Base-by-base conservation (phyloP, 2,797 vertebrate genomes). In the Leucoraja ocellata region DNA sequence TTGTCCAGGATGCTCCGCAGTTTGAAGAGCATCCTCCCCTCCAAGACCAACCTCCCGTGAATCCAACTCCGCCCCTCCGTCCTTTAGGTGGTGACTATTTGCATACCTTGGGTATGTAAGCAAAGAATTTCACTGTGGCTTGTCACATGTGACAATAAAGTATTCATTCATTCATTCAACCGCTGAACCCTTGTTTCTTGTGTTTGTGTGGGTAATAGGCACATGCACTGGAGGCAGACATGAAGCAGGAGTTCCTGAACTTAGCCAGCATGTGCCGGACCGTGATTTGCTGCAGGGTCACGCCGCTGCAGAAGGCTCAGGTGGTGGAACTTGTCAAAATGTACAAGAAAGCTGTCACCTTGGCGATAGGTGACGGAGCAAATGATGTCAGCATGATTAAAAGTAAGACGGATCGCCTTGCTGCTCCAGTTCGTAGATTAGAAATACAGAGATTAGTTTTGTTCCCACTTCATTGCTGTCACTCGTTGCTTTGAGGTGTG, bases 381-480 rank as follows among this genome's bases (percentile, higher is more conserved):
- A 98, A 98, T 94, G 97, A 98, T 58, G 97, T 98, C 96, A 97
- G 97, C 95, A 97, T 98, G 96, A 98, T 98, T 94, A 98, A 97
- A 95, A 97, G 96, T 98, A 97, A 97, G 96, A 77, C 63, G 63
- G 0, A 28, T 6, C 58, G 93, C 58, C 76, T 10, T 77, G 39
- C n/a, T 54, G 28, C 39, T 86, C 83, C 18, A 88, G 32, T 21
- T 88, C 25, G 16, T 68, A 8, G 5, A 68, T 36, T 7, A 88
- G n/a, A 61, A 83, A 54, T 28, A 10, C 81, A 28, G 58, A 61
- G 25, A 88, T 65, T 8, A 36, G 9, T 36, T 88, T 68, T 68
- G 1, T 88, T 21, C 68, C 61, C 54, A 86, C 63, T 68, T 10
- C n/a, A 36, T 18, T 28, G 11, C 83, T 32, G 16, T 88, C 6